A percentile compares a stretch with the other conserved stretches of the same genome.
These are phyloP conservation scores for Uropsilus gracilis DNA, from an alignment of 2,113 vertebrate genomes.

Conservation along the genomic window DNA sequence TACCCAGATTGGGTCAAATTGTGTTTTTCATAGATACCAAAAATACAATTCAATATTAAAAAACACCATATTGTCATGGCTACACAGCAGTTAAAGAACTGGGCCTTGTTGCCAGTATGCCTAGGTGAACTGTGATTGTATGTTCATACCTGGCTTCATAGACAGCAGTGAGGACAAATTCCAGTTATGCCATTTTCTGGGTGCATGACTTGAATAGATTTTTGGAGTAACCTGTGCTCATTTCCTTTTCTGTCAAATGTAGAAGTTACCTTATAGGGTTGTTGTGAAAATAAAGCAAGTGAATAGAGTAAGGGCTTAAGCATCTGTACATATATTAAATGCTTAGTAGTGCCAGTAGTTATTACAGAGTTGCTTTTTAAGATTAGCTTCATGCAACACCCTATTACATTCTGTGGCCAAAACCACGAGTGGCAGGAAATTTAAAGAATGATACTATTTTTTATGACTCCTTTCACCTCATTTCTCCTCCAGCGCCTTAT, in stretches of 20 bases:
- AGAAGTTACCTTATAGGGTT: neutral
- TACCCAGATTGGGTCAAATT: neutral
- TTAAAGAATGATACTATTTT: neutral
- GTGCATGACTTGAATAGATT: neutral
- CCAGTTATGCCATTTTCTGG: slow-evolving; percentile 9
- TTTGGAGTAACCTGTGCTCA: neutral
- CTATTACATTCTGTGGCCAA: neutral
- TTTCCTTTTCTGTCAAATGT: neutral
- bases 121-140: neutral
- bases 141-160: neutral
- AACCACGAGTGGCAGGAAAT: neutral
- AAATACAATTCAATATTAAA: neutral
- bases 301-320: neutral
- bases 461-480: neutral
- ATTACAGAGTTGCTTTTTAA: neutral
- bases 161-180: neutral
- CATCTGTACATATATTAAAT: neutral
- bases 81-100: neutral
- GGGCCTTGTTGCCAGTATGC: neutral
- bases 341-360: neutral
- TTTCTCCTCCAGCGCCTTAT: rapidly evolving
- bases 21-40: neutral
- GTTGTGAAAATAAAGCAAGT: neutral
- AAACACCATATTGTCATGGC: neutral
- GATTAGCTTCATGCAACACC: neutral